Conservation (phyloP, 2,797 vertebrate genomes). For the Helicolenus hilgendorfi region DNA sequence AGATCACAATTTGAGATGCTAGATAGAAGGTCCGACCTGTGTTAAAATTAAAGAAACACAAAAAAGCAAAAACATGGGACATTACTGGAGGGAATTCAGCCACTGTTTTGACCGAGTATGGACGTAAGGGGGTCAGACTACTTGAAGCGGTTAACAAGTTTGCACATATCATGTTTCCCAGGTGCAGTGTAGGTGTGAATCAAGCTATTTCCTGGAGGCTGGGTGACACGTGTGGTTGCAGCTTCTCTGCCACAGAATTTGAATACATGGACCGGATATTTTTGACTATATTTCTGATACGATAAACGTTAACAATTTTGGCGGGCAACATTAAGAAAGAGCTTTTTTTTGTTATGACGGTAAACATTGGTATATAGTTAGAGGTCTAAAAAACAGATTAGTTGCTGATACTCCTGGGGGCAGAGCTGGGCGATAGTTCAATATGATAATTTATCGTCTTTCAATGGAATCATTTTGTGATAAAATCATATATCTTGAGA, state of each 20-base stretch:
- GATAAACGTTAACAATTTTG: background rate
- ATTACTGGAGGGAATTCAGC: background rate
- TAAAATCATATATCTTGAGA: too few relatives aligned
- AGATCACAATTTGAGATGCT: background rate
- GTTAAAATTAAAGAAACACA: background rate
- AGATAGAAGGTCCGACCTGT: background rate
- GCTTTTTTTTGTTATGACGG: background rate
- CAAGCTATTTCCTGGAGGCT: slow-evolving; percentile 20
- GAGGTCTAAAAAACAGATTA: background rate
- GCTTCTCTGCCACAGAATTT: slow-evolving; percentile 21
- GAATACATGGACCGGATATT: background rate
- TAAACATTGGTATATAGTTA: background rate
- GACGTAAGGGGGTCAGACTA: slow-evolving; percentile 22
- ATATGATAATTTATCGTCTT: background rate
- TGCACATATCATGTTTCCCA: slow-evolving; percentile 51
- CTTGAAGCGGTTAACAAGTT: slow-evolving; percentile 44
- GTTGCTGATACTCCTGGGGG: background rate
- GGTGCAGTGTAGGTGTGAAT: slow-evolving; percentile 59
- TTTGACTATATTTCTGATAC: background rate
- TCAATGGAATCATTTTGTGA: too few relatives aligned
- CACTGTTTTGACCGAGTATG: slow-evolving; percentile 2
- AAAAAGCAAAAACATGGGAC: background rate
- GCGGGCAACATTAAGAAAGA: background rate
- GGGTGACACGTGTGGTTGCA: slow-evolving; percentile 29
- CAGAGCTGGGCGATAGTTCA: background rate